Percentiles rank a stretch among this genome's conserved stretches.
Evolutionary conservation across 2,888 invertebrate species (phyloP).

Genomic region (Dynastes maya): DNA sequence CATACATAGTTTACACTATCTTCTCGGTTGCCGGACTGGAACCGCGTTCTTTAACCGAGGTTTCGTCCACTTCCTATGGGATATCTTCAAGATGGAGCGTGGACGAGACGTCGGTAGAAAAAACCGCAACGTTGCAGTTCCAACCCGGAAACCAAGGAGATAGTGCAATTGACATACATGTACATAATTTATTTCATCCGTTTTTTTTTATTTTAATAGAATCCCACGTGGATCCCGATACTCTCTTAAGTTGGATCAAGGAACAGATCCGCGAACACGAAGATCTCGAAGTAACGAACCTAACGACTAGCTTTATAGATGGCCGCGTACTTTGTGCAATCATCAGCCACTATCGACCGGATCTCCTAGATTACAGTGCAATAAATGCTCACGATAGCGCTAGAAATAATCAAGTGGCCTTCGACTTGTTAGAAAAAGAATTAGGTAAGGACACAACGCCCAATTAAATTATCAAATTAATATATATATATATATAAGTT

Average conservation of each 20-base stretch:
- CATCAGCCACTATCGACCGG: conserved; percentile 90
- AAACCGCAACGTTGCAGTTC: too few relatives aligned
- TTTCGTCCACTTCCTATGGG: too few relatives aligned
- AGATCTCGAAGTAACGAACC: conserved; percentile 75
- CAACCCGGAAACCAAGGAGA: too few relatives aligned
- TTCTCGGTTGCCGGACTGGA: too few relatives aligned
- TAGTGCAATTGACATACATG: too few relatives aligned
- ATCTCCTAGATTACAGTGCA: conserved; percentile 84
- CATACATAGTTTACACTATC: too few relatives aligned
- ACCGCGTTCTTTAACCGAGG: too few relatives aligned
- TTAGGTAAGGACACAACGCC: conserved; percentile 72
- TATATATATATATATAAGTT: too few relatives aligned
- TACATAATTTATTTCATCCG: neutral
- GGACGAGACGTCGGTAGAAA: too few relatives aligned
- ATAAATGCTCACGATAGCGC: conserved; percentile 78
- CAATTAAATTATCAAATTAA: too few relatives aligned
- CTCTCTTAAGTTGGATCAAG: conserved; percentile 85
- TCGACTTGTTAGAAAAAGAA: conserved; percentile 88
- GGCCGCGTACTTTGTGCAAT: conserved; percentile 82
- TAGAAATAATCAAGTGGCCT: conserved; percentile 86
- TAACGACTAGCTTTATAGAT: conserved; percentile 81
- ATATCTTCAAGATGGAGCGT: too few relatives aligned
- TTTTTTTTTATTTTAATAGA: conserved; percentile 68
- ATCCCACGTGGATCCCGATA: conserved; percentile 82
- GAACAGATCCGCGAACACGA: conserved; percentile 80